Evolutionary conservation across 2,797 vertebrate species (phyloP), one percentile per base, ranked within the genome.

Genomic region (Pampus argenteus): DNA sequence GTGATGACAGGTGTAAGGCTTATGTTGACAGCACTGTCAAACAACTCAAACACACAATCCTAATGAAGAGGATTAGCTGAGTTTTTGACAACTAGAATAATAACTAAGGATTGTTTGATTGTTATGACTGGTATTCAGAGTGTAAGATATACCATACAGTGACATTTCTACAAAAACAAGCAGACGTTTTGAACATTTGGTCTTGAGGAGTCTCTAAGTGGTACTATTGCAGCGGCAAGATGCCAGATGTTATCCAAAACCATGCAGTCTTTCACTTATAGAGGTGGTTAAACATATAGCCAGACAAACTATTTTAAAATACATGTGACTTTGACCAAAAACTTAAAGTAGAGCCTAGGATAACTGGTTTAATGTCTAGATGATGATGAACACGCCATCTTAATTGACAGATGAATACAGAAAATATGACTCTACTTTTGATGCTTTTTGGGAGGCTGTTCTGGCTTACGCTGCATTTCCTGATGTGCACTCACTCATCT

Each of bases 161-260:
- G 5, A 15, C 15, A 45, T 48, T 18, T 51, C 6, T 31, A 44
- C n/a, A 50, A 42, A 59, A 49, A 50, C 22, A 38, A 8, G 23
- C 42, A 23, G 9, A 64, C 34, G 23, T 10, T 9, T 11, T 2
- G 1, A 6, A 23, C 10, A 63, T 56, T 62, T 71, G 28, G 18
- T 38, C 60, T 49, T 48, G 15, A 57, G 26, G 9, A 57, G 11
- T n/a, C 20, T 54, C 3, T 22, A 54, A 60, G 38, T 3, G 3
- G n/a, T 26, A 22, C 18, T 25, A 36, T 36, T 36, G 23, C 45
- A n/a, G n/a, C 7, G 8, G 3, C 11, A 31, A 31, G 25, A 51
- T 22, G 28, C 18, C 48, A 50, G 36, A 69, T 60, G 10, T 52
- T 4, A 23, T 15, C 5, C 38, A 15, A 51, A 51, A 69, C 49